A percentile compares a stretch with the other conserved stretches of the same genome.
Evolutionary conservation across 53 echinoderm and acorn worm genomes (phyloP).

Genomic region (Glandiceps talaboti): DNA sequence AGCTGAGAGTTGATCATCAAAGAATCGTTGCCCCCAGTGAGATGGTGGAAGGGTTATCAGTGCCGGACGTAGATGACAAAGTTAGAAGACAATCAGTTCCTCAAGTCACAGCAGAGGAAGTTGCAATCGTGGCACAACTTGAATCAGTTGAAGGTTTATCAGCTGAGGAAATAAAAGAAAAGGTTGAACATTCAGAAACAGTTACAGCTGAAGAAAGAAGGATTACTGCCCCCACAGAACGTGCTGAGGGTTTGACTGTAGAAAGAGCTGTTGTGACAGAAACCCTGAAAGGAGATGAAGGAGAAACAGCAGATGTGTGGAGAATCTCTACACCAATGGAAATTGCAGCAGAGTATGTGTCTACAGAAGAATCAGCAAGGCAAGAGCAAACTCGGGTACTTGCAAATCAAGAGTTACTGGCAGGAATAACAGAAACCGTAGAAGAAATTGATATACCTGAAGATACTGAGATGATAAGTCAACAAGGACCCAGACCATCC

Average conservation of each 20-base stretch:
- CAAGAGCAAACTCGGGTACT: neutral
- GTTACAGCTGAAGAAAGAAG: neutral
- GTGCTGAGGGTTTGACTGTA: too few relatives aligned
- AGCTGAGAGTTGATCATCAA: neutral
- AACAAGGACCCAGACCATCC: neutral
- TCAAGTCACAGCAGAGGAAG: neutral
- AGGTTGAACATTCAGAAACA: neutral
- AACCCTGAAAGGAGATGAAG: neutral
- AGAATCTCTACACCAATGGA: neutral
- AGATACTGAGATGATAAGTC: neutral
- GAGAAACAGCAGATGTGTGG: neutral
- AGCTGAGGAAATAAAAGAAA: neutral
- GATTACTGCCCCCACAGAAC: neutral
- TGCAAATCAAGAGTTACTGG: neutral
- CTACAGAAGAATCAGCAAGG: neutral
- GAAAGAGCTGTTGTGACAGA: neutral
- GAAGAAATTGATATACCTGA: neutral
- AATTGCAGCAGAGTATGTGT: neutral
- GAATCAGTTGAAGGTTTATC: neutral
- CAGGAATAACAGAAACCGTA: neutral
- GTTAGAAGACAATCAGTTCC: neutral
- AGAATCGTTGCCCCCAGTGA: neutral
- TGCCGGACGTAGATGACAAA: neutral
- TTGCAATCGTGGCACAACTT: neutral
- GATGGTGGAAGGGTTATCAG: neutral